Evolutionary conservation across 2,888 invertebrate genomes (phyloP).

Genomic region (Anaspis maculata): DNA sequence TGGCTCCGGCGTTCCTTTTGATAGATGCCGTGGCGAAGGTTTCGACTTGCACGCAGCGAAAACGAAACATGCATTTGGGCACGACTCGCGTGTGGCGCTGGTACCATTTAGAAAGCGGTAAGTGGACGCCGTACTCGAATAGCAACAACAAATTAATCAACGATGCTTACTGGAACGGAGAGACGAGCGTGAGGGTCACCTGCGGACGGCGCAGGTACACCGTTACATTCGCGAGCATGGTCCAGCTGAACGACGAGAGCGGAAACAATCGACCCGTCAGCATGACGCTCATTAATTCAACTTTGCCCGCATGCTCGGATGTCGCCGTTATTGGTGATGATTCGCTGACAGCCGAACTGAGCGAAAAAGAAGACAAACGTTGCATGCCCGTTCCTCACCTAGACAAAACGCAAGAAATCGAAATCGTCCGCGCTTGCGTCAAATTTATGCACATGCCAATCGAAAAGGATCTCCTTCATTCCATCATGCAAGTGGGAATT

Average conservation of each 20-base stretch:
- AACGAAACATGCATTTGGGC: constrained; percentile 53
- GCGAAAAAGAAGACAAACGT: constrained; percentile 34
- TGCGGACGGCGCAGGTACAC: constrained; percentile 68
- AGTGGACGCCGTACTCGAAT: constrained; percentile 68
- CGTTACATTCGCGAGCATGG: constrained; percentile 71
- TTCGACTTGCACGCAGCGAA: constrained; percentile 58
- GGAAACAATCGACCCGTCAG: constrained; percentile 74
- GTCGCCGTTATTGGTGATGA: constrained; percentile 24
- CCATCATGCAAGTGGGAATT: constrained; percentile 65
- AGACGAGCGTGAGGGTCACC: constrained; percentile 58
- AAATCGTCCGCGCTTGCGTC: constrained; percentile 51
- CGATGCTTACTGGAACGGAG: constrained; percentile 67
- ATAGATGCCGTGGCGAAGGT: constrained; percentile 73
- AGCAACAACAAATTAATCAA: constrained; percentile 68
- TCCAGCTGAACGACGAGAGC: constrained; percentile 76
- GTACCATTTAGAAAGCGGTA: constrained; percentile 74
- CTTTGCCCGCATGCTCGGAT: constrained; percentile 29
- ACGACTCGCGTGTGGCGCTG: constrained; percentile 66
- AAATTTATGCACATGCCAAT: constrained; percentile 60
- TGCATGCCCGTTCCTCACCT: constrained; percentile 35
- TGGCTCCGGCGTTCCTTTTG: constrained; percentile 64
- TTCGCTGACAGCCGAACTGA: constrained; percentile 28
- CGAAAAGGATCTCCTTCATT: constrained; percentile 69
- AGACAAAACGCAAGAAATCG: constrained; percentile 27
- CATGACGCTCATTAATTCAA: constrained; percentile 47